A percentile compares a stretch with the other conserved stretches of the same genome.
These are phyloP conservation scores for Metopia argyrocephala DNA, from an alignment of 2,888 invertebrate species.

Conservation along the genomic window DNA sequence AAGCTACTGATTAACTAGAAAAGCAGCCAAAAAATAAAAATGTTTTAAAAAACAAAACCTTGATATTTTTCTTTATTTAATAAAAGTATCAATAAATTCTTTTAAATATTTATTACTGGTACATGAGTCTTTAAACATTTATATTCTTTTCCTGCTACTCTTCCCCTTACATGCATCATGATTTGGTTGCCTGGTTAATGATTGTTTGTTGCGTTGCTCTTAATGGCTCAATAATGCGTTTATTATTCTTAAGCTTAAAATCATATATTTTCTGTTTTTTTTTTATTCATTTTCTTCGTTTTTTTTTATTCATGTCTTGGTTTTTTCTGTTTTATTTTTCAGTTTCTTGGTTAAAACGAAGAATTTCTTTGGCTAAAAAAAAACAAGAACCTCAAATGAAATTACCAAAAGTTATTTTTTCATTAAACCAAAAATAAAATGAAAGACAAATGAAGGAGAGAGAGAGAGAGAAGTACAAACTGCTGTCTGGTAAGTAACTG, in stretches of 20 bases:
- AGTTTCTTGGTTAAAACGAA: conserved; percentile 34
- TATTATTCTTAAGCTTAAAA: conserved; percentile 58
- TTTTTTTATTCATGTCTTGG: background rate
- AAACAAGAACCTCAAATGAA: conserved; percentile 17
- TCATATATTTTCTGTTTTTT: conserved; percentile 49
- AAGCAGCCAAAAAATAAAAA: too few species aligned
- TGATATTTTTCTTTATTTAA: too few species aligned
- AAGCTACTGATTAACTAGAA: too few species aligned
- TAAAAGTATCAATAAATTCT: background rate
- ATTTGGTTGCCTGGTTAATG: conserved; percentile 43
- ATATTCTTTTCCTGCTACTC: background rate
- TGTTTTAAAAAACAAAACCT: too few species aligned
- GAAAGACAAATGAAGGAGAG: background rate
- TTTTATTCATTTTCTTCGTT: background rate
- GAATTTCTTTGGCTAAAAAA: conserved; percentile 32
- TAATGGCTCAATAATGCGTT: conserved; percentile 64
- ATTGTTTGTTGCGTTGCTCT: conserved; percentile 61
- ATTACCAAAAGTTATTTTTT: conserved; percentile 44
- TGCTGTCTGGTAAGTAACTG: background rate
- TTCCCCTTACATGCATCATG: background rate
- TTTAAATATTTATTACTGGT: too few species aligned
- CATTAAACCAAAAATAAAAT: conserved; percentile 13
- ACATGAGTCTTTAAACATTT: background rate
- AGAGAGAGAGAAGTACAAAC: background rate
- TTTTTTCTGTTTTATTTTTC: background rate